Percentiles rank a stretch among this genome's conserved stretches.
These are phyloP conservation scores for Mamestra configurata DNA, from an alignment of 1,140 invertebrate species.

Conservation along the genomic window DNA sequence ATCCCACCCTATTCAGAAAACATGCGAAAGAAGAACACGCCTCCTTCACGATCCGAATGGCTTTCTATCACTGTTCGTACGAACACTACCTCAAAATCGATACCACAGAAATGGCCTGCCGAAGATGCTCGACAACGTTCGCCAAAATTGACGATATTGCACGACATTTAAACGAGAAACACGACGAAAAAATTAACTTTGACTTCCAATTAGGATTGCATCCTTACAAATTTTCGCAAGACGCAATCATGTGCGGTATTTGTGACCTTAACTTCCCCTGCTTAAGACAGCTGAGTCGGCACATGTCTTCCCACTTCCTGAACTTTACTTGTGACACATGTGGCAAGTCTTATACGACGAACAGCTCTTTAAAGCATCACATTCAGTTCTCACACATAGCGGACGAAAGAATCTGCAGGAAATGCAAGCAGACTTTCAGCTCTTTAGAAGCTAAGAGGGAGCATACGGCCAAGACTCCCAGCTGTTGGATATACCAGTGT, in stretches of 20 bases:
- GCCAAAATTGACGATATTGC: conserved; percentile 58
- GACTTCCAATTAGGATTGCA: conserved; percentile 64
- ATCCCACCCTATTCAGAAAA: conserved; percentile 60
- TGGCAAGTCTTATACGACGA: conserved; percentile 68
- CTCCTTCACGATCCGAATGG: conserved; percentile 60
- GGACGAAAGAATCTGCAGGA: conserved; percentile 62
- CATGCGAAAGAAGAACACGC: conserved; percentile 68
- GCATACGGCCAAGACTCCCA: conserved; percentile 58
- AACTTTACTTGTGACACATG: conserved; percentile 72
- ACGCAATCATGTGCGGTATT: conserved; percentile 64
- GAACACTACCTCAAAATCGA: conserved; percentile 71
- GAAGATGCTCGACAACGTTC: conserved; percentile 58
- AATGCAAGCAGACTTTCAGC: conserved; percentile 67
- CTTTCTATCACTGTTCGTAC: conserved; percentile 63
- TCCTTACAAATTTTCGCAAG: conserved; percentile 64
- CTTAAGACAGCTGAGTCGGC: conserved; percentile 67
- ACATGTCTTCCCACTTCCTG: conserved; percentile 67
- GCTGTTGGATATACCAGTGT: conserved; percentile 69
- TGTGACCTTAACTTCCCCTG: conserved; percentile 67
- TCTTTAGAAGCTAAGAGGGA: conserved; percentile 60
- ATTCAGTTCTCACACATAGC: conserved; percentile 60
- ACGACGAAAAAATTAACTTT: conserved; percentile 60
- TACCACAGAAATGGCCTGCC: conserved; percentile 67
- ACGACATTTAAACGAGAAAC: conserved; percentile 64
- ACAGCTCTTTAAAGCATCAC: conserved; percentile 61